Conservation (phyloP, 2,888 invertebrate species). For the Troides aeacus region DNA sequence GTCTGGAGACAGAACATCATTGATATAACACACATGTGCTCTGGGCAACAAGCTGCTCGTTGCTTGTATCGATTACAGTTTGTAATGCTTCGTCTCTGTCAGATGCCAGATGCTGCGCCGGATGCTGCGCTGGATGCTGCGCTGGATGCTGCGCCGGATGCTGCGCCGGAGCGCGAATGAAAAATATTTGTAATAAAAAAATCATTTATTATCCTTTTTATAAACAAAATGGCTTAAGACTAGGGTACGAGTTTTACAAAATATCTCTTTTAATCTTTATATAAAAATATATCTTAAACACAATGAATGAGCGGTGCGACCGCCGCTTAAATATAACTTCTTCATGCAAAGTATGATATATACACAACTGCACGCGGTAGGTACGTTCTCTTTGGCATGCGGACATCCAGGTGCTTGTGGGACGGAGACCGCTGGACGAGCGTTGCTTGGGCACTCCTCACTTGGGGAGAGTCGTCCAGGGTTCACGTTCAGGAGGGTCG, state of each 20-base stretch:
- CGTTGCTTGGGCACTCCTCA: too few species aligned
- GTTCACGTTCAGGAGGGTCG: slow-evolving; percentile 3
- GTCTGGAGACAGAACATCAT: too few species aligned
- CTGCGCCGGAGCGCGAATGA: slow-evolving; percentile 6
- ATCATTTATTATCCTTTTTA: slow-evolving; percentile 41
- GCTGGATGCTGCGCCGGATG: too few species aligned
- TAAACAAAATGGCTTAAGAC: slow-evolving; percentile 72
- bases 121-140: too few species aligned
- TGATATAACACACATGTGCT: too few species aligned
- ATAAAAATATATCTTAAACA: slow-evolving; percentile 47
- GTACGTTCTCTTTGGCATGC: slow-evolving; percentile 59
- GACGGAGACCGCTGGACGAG: too few species aligned
- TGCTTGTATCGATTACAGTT: neutral
- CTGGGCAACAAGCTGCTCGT: too few species aligned
- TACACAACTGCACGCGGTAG: slow-evolving; percentile 41
- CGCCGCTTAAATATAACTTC: slow-evolving; percentile 31
- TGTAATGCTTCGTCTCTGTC: neutral
- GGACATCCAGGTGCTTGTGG: slow-evolving; percentile 1
- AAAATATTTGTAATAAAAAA: slow-evolving; percentile 35
- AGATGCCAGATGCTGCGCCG: too few species aligned
- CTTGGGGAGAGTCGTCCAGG: neutral
- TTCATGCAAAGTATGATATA: slow-evolving; percentile 52
- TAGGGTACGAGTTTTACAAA: slow-evolving; percentile 55
- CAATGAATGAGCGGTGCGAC: slow-evolving; percentile 41
- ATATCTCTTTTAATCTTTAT: slow-evolving; percentile 30